Percentiles rank a stretch among this genome's conserved stretches.
Conservation (phyloP, 2,888 invertebrate species). For the Phrixothrix hirtus region DNA sequence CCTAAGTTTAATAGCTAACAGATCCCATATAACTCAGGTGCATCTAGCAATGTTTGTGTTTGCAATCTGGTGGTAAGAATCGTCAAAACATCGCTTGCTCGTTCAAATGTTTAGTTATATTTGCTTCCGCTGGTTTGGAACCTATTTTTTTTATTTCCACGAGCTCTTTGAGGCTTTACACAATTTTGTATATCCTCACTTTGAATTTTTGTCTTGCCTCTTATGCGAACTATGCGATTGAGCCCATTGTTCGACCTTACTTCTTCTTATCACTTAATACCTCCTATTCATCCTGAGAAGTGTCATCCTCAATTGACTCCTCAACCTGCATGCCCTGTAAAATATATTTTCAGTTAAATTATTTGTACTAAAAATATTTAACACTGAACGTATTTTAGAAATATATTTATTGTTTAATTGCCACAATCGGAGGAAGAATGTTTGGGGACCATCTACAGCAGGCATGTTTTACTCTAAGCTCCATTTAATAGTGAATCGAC, state of each 20-base stretch:
- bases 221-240: too few relatives aligned
- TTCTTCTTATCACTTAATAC: not conserved
- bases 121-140: constrained; percentile 6
- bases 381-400: too few relatives aligned
- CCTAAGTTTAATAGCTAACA: constrained; percentile 24
- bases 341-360: too few relatives aligned
- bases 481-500: constrained; percentile 30
- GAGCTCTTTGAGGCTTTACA: constrained; percentile 9
- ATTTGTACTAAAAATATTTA: too few relatives aligned
- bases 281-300: not conserved
- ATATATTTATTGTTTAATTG: constrained; percentile 28
- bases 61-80: constrained; percentile 13
- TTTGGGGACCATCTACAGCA: constrained; percentile 15
- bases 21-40: constrained; percentile 21
- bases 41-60: constrained; percentile 16
- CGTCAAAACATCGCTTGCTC: constrained; percentile 18
- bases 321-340: not conserved
- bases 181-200: too few relatives aligned
- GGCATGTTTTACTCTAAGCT: constrained; percentile 23
- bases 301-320: not conserved
- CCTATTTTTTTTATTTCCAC: constrained; percentile 11
- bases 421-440: constrained; percentile 31
- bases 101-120: constrained; percentile 11
- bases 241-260: too few relatives aligned
- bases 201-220: too few relatives aligned